Base-by-base conservation (phyloP, 2,797 vertebrate genomes). In the Enteromius viviparus region DNA sequence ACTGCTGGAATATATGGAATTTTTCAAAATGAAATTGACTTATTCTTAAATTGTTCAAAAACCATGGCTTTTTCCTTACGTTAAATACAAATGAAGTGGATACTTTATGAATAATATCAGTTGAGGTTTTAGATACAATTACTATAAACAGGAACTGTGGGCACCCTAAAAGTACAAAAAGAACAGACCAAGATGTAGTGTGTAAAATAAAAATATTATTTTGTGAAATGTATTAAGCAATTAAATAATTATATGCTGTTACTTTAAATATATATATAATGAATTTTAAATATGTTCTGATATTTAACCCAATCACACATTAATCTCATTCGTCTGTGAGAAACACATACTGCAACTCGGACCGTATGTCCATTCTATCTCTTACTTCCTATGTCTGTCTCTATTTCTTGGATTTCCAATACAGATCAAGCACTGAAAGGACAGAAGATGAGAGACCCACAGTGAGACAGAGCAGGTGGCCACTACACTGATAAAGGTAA, bases 401-500 rank as follows among this genome's bases (percentile, higher is more conserved):
- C 10, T 76, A 12, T 19, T 19, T 70, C 53, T 81, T 49, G 37
- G 53, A 80, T 81, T 70, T 85, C 78, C 5, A 3, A 66, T 51
- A 77, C 32, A 71, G 66, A 78, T 71, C 71, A 78, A 69, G 40
- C 66, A 62, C 29, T 70, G 74, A 76, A 69, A 76, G 40, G 58
- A 49, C 64, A 62, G 21, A 51, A 62, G 71, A 82, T 78, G 68
- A 82, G 42, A 78, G 66, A 78, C 47, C 53, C 58, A 78, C 19
- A 68, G 72, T 78, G 53, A 71, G 45, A 68, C 14, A 47, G 80
- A 65, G 60, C 79, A 81, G 84, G 60, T 82, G 84, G 84, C 66
- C 21, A 0, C 14, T 78, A 12, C 47, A 37, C 58, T 72, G 84
- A 82, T 82, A 82, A 85, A 85, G 80, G 75, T n/a, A 45, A 78